Evolutionary conservation across 2,888 invertebrate species (phyloP), one percentile per base, ranked within the genome.

Genomic region (Andrena minutula): DNA sequence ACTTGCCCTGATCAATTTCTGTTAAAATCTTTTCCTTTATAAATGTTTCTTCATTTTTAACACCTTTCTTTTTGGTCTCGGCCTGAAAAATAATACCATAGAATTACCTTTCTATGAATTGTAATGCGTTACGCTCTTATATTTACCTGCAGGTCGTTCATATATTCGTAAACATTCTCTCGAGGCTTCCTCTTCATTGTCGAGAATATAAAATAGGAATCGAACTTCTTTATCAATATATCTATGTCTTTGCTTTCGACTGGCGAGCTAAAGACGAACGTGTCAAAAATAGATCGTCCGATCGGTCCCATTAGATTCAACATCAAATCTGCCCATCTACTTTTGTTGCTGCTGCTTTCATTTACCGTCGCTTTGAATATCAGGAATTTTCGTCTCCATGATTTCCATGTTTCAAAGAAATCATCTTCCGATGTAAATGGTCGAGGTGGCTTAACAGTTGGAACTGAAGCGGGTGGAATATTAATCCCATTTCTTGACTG

Each of bases 281-380:
- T 28, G 12, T 6, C 49, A 35, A 32, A 12, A 49, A 82, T 73
- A 26, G 66, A 4, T 63, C 51, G 72, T 1, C 85, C 85, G 28
- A 76, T 2, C 1, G 85, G 85, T n/a, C 85, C 85, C 75, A 85
- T 82, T n/a, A 56, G 10, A 58, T 85, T 85, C 30, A 85, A 63
- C n/a, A 85, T 49, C 6, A 20, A 10, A 20, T 66, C 28, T 53
- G 66, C 73, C 73, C 72, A 78, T 8, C n/a, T 28, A 6, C n/a
- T 7, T 7, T 47, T 7, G 5, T 66, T 1, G 4, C 16, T 23
- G 6, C 2, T n/a, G 0, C 1, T 0, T 6, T 23, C 2, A 12
- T 71, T 32, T 0, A 28, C 10, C 3, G 0, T 8, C 2, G 7
- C 26, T 16, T 53, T 63, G 12, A 26, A 76, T 7, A 1, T 0